Evolutionary conservation across 2,888 invertebrate genomes (phyloP).

Genomic region (Cryptocheilus praepositus): DNA sequence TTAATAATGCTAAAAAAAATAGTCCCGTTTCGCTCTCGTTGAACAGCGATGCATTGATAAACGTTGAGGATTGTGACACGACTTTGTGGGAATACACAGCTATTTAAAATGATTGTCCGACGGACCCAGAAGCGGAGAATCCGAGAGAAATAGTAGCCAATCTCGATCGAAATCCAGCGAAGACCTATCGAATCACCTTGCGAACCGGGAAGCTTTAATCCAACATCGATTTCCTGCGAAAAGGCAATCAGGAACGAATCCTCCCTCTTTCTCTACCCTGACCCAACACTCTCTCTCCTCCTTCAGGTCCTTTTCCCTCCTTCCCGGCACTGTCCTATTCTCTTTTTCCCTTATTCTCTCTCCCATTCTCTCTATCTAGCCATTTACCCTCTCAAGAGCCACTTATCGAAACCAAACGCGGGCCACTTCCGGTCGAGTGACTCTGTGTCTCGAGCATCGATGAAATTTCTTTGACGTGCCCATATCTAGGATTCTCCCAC

Average conservation of each 20-base stretch:
- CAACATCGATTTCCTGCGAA: conserved; percentile 60
- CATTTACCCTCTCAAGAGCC: conserved; percentile 60
- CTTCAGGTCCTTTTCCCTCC: too few relatives aligned
- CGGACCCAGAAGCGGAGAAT: conserved; percentile 18
- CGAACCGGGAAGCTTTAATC: conserved; percentile 58
- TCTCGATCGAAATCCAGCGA: conserved; percentile 39
- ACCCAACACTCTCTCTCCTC: conserved; percentile 31
- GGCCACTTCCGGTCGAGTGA: conserved; percentile 58
- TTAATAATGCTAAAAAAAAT: not conserved
- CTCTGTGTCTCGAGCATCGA: conserved; percentile 46
- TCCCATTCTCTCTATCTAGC: conserved; percentile 20
- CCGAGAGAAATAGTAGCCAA: conserved; percentile 33
- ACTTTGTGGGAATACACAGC: conserved; percentile 17
- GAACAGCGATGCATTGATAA: too few relatives aligned
- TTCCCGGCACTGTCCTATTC: not conserved
- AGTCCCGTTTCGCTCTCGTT: not conserved
- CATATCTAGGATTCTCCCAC: conserved; percentile 18
- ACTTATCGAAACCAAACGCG: conserved; percentile 63
- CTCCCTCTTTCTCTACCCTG: conserved; percentile 37
- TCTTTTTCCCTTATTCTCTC: not conserved
- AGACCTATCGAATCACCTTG: conserved; percentile 36
- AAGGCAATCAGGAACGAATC: conserved; percentile 59
- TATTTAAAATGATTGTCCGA: conserved; percentile 24
- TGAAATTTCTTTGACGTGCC: conserved; percentile 46
- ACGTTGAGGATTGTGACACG: too few relatives aligned